Evolutionary conservation across 35 echinoderm and acorn worm species (phyloP).

Genomic region (Nesometra sesokonis): DNA sequence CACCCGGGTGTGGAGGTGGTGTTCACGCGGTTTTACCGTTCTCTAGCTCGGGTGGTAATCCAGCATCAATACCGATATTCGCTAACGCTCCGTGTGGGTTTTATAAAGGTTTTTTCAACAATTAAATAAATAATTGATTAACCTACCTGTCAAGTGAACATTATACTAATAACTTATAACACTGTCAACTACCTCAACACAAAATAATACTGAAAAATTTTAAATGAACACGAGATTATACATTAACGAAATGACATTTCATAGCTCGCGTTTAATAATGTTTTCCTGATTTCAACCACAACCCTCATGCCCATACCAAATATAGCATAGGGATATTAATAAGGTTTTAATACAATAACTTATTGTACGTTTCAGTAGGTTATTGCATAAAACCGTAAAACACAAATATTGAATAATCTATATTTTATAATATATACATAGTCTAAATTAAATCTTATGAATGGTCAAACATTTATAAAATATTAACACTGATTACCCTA

Average conservation of each 20-base stretch:
- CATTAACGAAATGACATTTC: not conserved
- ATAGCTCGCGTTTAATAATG: not conserved
- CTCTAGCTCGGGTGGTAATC: no score
- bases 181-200: not conserved
- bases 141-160: not conserved
- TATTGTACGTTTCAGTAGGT: no score
- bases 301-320: not conserved
- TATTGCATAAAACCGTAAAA: no score
- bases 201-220: not conserved
- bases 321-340: no score
- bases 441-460: no score
- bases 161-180: not conserved
- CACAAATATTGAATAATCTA: no score
- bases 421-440: no score
- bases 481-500: not conserved
- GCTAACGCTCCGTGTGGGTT: not conserved
- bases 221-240: not conserved
- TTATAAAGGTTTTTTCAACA: not conserved
- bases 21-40: no score
- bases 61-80: no score
- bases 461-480: no score
- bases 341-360: no score
- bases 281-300: not conserved
- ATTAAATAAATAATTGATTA: not conserved
- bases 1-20: no score